Evolutionary conservation across 2,113 vertebrate species (phyloP).

Genomic region (Macroglossus sobrinus): DNA sequence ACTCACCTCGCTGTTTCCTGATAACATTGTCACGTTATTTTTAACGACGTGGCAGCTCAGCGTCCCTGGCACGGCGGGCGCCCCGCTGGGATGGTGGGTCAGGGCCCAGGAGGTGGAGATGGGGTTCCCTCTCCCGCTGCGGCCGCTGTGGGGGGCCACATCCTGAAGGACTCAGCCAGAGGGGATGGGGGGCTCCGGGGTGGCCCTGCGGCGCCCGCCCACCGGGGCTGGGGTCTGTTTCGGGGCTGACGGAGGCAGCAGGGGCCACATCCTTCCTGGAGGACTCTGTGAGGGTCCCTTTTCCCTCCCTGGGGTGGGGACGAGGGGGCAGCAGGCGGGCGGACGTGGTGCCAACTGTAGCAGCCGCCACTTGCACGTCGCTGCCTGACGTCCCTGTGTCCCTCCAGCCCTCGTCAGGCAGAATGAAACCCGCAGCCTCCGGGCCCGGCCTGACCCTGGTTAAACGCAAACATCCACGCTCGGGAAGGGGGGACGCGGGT

Average conservation of each 20-base stretch:
- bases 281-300: background rate
- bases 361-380: rapidly evolving
- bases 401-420: no score
- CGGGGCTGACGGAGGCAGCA: background rate
- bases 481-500: rapidly evolving
- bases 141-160: no score
- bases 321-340: background rate
- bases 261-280: background rate
- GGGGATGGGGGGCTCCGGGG: rapidly evolving
- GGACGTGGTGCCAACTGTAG: rapidly evolving
- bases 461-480: background rate
- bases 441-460: rapidly evolving
- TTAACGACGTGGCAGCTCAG: background rate
- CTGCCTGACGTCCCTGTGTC: background rate
- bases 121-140: background rate
- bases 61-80: background rate
- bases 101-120: background rate
- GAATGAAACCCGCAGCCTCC: background rate
- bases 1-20: background rate
- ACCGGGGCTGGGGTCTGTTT: background rate
- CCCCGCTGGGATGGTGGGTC: background rate
- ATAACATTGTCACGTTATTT: background rate
- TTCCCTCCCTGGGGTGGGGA: background rate
- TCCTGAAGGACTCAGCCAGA: background rate
- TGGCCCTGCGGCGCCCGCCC: rapidly evolving